Conservation (phyloP, 2,797 vertebrate genomes). For the Takifugu rubripes region DNA sequence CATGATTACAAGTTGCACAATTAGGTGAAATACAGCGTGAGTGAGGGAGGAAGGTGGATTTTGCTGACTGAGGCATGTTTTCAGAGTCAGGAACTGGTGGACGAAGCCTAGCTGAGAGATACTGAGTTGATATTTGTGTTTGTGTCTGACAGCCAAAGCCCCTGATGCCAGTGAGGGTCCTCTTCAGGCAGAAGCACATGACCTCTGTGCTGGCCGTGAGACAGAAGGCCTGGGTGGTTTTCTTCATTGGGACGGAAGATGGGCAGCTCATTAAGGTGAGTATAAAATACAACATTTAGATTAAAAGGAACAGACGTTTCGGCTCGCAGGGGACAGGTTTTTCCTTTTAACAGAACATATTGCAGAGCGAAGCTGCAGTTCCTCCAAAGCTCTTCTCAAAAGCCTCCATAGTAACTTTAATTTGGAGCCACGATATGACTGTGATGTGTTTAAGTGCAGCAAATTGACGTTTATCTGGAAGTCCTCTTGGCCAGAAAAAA, state of each 20-base stretch:
- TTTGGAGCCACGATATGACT: background rate
- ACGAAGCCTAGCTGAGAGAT: background rate
- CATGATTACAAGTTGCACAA: background rate
- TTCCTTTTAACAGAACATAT: background rate
- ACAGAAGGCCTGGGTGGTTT: conserved; percentile 56
- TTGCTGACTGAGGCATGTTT: background rate
- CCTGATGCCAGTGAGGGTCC: conserved; percentile 25
- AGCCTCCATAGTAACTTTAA: background rate
- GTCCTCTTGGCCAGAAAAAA: background rate
- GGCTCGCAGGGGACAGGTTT: background rate
- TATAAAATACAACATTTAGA: background rate
- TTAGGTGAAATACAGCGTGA: too few species aligned
- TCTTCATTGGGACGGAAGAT: conserved; percentile 72
- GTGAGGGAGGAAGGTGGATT: background rate
- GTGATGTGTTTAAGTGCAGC: background rate
- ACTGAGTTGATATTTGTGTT: background rate
- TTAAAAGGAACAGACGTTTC: background rate
- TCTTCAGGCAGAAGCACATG: conserved; percentile 61
- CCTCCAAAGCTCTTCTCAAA: background rate
- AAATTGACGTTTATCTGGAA: conserved; percentile 5
- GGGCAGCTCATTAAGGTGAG: conserved; percentile 77
- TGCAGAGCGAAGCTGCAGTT: too few species aligned
- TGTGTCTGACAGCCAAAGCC: conserved; percentile 11
- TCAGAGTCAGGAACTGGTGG: background rate
- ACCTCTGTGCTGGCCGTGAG: conserved; percentile 64